Conservation (phyloP, 2,113 vertebrate species). For the Polypterus senegalus region DNA sequence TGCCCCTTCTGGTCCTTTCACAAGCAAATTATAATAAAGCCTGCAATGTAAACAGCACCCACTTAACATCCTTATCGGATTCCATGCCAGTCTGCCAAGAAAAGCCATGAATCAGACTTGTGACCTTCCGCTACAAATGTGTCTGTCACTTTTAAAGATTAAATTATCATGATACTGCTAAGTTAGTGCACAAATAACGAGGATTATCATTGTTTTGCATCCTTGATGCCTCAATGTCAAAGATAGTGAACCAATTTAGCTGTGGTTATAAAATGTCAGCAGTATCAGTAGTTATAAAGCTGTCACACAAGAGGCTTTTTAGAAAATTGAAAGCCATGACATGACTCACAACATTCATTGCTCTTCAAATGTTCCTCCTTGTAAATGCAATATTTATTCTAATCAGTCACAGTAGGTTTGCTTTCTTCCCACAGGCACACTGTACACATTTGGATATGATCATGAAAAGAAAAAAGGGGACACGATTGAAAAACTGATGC, state of each 20-base stretch:
- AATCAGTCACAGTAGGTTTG: no score
- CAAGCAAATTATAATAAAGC: no score
- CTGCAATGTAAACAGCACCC: not conserved
- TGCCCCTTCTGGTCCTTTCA: no score
- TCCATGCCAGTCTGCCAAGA: not conserved
- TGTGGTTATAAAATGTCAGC: constrained; percentile 1
- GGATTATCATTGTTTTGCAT: constrained; percentile 8
- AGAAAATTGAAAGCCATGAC: not conserved
- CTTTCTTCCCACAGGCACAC: no score
- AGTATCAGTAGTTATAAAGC: not conserved
- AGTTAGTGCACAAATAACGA: not conserved
- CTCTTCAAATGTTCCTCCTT: no score
- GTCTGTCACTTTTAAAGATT: constrained; percentile 2
- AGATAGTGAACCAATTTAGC: not conserved
- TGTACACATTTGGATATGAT: no score
- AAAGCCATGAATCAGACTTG: not conserved
- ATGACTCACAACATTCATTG: not conserved
- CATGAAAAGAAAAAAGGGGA: no score
- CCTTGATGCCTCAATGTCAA: constrained; percentile 6
- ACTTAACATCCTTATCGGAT: not conserved
- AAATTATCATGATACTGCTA: constrained; percentile 8
- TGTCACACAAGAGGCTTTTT: not conserved
- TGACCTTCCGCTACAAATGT: constrained; percentile 2
- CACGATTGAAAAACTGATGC: no score
- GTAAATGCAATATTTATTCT: no score